These are phyloP conservation scores for Raphicerus campestris DNA, from an alignment of 2,113 vertebrate genomes.

Conservation along the genomic window DNA sequence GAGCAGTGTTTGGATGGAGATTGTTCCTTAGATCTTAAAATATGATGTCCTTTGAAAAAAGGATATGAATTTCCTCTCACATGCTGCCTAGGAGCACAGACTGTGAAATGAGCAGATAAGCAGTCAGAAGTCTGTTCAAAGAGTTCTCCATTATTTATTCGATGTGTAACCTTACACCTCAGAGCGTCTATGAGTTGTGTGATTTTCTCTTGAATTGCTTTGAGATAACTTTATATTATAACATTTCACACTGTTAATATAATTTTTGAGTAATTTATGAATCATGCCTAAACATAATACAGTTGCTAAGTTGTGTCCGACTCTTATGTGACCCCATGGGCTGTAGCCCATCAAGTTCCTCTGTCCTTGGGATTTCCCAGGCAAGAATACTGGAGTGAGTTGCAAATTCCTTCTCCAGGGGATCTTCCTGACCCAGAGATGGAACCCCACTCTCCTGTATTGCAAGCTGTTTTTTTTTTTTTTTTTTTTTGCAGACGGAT, in stretches of 20 bases:
- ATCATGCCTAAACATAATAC: not conserved
- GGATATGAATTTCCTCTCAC: not conserved
- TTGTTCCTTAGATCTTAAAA: not conserved
- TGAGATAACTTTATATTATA: not conserved
- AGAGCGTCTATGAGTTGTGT: not conserved
- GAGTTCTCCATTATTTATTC: not conserved
- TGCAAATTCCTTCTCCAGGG: not conserved
- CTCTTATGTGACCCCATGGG: not conserved
- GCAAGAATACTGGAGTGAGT: not conserved
- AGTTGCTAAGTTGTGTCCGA: not conserved
- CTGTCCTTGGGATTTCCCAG: not conserved
- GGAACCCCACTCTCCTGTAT: not conserved
- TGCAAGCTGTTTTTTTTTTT: not conserved
- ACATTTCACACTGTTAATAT: not conserved
- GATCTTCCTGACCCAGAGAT: not conserved
- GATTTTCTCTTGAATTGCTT: not conserved
- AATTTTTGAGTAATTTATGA: not conserved
- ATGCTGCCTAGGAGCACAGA: not conserved
- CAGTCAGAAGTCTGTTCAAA: not conserved
- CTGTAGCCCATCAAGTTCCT: not conserved
- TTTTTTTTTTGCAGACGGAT: not conserved
- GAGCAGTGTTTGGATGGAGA: not conserved
- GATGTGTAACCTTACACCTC: not conserved
- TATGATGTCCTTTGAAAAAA: not conserved
- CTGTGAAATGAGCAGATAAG: not conserved